Percentiles rank a stretch among this genome's conserved stretches.
phyloP scores from a whole-genome alignment of 2,113 vertebrate genomes.

The Chaetura pelagica region DNA sequence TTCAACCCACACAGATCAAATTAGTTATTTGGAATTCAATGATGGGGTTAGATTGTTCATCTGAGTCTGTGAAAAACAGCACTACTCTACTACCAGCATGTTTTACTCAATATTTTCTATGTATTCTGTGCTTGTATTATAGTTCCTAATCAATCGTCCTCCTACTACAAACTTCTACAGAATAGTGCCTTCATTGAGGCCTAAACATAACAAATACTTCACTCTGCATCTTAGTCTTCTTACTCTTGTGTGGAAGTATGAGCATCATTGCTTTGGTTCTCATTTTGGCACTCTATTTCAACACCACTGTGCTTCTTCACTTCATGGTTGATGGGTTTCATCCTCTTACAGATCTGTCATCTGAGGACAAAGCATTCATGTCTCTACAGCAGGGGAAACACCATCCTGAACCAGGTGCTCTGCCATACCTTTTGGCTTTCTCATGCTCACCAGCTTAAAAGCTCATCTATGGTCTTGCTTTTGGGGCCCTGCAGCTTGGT shows the following conservation, averaged over 20 bases:
- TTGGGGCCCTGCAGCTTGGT: neutral
- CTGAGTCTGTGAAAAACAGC: neutral
- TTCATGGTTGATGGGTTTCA: neutral
- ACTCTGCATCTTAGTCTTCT: neutral
- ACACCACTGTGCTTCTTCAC: neutral
- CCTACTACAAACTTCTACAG: neutral
- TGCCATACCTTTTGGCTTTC: neutral
- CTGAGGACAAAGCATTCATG: neutral
- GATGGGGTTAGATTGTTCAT: neutral
- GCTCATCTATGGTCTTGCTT: neutral
- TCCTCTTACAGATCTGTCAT: neutral
- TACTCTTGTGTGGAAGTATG: neutral
- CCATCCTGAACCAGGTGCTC: fast-evolving
- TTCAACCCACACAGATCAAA: neutral
- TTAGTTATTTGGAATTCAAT: neutral
- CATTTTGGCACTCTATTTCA: neutral
- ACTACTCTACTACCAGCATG: neutral
- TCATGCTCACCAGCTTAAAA: neutral
- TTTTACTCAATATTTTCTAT: neutral
- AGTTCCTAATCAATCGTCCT: neutral
- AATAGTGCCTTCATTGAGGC: neutral
- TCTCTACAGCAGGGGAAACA: neutral
- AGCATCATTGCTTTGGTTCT: neutral
- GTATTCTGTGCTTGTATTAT: neutral
- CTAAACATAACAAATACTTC: neutral